Conservation (phyloP, 1,140 invertebrate genomes). For the Pogonomyrmex californicus region DNA sequence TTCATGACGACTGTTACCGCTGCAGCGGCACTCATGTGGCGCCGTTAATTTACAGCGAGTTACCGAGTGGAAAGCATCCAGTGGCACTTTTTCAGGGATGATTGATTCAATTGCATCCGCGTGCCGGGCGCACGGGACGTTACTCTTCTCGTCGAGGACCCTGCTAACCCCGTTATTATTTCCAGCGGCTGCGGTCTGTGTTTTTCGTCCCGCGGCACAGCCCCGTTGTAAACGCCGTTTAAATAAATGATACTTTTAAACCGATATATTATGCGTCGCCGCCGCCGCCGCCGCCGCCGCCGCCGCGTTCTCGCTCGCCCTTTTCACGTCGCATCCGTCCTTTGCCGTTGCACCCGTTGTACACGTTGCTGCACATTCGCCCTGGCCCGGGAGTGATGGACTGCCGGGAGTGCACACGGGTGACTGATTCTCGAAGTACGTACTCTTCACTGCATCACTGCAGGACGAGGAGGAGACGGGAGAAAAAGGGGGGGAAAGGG, state of each 20-base stretch:
- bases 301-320: slow-evolving; percentile 62
- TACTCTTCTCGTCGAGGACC: slow-evolving; percentile 75
- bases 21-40: slow-evolving; percentile 42
- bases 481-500: not conserved
- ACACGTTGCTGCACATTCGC: slow-evolving; percentile 59
- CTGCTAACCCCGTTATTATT: slow-evolving; percentile 85
- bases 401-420: slow-evolving; percentile 81
- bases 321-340: slow-evolving; percentile 39
- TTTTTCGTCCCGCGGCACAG: slow-evolving; percentile 81
- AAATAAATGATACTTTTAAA: slow-evolving; percentile 87
- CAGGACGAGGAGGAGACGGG: not conserved
- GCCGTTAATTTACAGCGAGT: slow-evolving; percentile 72
- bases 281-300: slow-evolving; percentile 23
- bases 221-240: slow-evolving; percentile 82
- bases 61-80: slow-evolving; percentile 64
- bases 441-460: slow-evolving; percentile 61
- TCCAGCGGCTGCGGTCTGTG: slow-evolving; percentile 77
- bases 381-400: slow-evolving; percentile 81
- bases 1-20: slow-evolving; percentile 64
- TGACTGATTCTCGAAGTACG: slow-evolving; percentile 79
- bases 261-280: slow-evolving; percentile 85
- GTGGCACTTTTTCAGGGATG: slow-evolving; percentile 73
- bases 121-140: slow-evolving; percentile 69
- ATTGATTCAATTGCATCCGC: slow-evolving; percentile 78
- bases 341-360: slow-evolving; percentile 39